These are phyloP conservation scores for Alosa sapidissima DNA, from an alignment of 2,797 vertebrate genomes.

Conservation along the genomic window DNA sequence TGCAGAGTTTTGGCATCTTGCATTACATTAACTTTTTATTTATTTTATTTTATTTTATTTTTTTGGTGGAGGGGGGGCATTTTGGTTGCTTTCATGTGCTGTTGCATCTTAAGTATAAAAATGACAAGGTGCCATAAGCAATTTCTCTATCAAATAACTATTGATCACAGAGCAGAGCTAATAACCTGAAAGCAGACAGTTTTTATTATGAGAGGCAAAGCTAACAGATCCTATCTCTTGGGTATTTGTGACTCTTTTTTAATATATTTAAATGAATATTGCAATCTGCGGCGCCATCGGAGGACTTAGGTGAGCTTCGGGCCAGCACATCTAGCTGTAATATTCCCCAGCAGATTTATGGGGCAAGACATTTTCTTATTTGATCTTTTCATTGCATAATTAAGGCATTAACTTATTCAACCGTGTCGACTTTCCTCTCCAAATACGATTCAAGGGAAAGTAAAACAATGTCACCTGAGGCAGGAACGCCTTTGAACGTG, in stretches of 20 bases:
- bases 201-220: constrained; percentile 28
- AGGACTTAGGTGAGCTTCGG: constrained; percentile 22
- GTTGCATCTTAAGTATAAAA: constrained; percentile 54
- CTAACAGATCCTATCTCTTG: constrained; percentile 37
- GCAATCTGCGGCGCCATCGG: constrained; percentile 51
- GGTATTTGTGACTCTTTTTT: constrained; percentile 59
- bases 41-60: neutral
- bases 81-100: constrained; percentile 30
- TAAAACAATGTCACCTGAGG: neutral
- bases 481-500: neutral
- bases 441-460: constrained; percentile 38
- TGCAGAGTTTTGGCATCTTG: constrained; percentile 29
- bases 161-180: constrained; percentile 63
- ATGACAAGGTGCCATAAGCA: constrained; percentile 63
- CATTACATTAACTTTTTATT: neutral
- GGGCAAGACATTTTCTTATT: constrained; percentile 44
- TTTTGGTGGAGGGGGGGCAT: neutral
- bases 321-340: constrained; percentile 61
- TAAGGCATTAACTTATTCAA: constrained; percentile 43
- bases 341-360: constrained; percentile 60
- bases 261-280: constrained; percentile 75
- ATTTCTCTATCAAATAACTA: constrained; percentile 76
- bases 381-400: constrained; percentile 30
- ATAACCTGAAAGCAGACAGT: constrained; percentile 27
- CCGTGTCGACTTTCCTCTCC: constrained; percentile 23